Evolutionary conservation across 2,888 invertebrate genomes (phyloP).

Genomic region (Coecobrya sp.): DNA sequence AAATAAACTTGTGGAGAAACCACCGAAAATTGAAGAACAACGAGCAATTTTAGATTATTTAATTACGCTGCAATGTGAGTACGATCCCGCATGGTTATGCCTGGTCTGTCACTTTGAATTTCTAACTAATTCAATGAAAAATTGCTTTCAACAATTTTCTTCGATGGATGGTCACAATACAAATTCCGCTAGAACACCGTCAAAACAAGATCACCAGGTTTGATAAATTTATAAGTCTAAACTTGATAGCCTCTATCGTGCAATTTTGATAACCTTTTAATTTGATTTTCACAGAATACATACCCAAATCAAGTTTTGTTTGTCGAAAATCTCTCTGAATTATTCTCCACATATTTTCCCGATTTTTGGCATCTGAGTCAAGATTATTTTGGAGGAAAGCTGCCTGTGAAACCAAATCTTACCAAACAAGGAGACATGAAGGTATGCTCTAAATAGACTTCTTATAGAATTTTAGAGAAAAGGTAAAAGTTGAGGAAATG

Average conservation of each 20-base stretch:
- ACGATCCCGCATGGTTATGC: conserved; percentile 99
- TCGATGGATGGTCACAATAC: conserved; percentile 79
- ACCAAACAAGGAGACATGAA: conserved; percentile 93
- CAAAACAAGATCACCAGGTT: conserved; percentile 83
- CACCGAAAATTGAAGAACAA: conserved; percentile 88
- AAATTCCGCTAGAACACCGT: conserved; percentile 82
- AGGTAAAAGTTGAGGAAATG: conserved; percentile 45
- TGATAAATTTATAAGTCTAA: neutral
- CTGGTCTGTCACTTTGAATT: conserved; percentile 95
- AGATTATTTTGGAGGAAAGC: conserved; percentile 96
- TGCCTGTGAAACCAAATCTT: conserved; percentile 92
- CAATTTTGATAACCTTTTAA: neutral
- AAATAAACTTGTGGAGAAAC: conserved; percentile 95
- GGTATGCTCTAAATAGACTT: conserved; percentile 88
- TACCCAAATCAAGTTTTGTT: conserved; percentile 92
- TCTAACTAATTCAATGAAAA: conserved; percentile 91
- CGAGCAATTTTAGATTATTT: conserved; percentile 89
- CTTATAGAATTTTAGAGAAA: conserved; percentile 31
- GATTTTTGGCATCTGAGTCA: conserved; percentile 98
- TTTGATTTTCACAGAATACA: conserved; percentile 81
- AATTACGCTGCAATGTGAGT: conserved; percentile 92
- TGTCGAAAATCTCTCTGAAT: conserved; percentile 93
- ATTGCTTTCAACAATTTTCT: conserved; percentile 85
- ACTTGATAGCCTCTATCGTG: neutral
- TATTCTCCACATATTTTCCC: conserved; percentile 93